Percentiles rank a stretch among this genome's conserved stretches.
phyloP scores from a whole-genome alignment of 2,797 vertebrate genomes.

The Chaunax sp. region DNA sequence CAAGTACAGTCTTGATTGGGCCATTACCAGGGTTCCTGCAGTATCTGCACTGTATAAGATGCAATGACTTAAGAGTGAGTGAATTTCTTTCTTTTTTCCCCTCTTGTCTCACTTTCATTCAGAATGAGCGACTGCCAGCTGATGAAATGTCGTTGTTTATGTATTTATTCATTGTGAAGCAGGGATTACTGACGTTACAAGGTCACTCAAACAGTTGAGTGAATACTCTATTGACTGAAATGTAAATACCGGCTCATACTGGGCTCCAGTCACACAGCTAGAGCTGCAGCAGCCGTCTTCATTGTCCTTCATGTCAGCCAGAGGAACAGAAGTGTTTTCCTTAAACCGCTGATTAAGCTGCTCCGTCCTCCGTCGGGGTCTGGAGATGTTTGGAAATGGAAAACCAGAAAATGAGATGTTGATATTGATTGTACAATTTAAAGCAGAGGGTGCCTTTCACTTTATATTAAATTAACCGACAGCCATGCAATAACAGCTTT shows the following conservation, averaged over 20 bases:
- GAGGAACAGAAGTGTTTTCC: slow-evolving; percentile 66
- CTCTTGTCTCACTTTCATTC: slow-evolving; percentile 48
- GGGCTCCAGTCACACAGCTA: slow-evolving; percentile 58
- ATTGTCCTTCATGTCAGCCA: slow-evolving; percentile 75
- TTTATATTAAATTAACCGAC: slow-evolving; percentile 48
- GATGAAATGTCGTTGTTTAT: slow-evolving; percentile 76
- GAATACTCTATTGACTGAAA: slow-evolving; percentile 77
- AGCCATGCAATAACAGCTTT: slow-evolving; percentile 29
- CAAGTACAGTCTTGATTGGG: slow-evolving; percentile 61
- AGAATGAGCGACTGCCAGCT: slow-evolving; percentile 47
- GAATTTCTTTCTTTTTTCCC: slow-evolving; percentile 46
- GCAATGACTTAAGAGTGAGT: slow-evolving; percentile 58
- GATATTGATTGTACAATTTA: slow-evolving; percentile 70
- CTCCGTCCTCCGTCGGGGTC: slow-evolving; percentile 48
- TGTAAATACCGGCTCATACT: slow-evolving; percentile 74
- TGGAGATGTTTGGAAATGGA: slow-evolving; percentile 64
- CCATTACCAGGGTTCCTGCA: slow-evolving; percentile 58
- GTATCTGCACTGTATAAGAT: slow-evolving; percentile 26
- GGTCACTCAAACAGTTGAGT: slow-evolving; percentile 79
- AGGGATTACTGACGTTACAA: slow-evolving; percentile 78
- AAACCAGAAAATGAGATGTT: slow-evolving; percentile 70
- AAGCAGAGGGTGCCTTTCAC: slow-evolving; percentile 69
- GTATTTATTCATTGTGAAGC: slow-evolving; percentile 81
- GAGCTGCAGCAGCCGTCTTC: slow-evolving; percentile 57
- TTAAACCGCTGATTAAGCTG: slow-evolving; percentile 78